Conservation (phyloP, 2,888 invertebrate genomes). For the Bruchidius siliquastri region DNA sequence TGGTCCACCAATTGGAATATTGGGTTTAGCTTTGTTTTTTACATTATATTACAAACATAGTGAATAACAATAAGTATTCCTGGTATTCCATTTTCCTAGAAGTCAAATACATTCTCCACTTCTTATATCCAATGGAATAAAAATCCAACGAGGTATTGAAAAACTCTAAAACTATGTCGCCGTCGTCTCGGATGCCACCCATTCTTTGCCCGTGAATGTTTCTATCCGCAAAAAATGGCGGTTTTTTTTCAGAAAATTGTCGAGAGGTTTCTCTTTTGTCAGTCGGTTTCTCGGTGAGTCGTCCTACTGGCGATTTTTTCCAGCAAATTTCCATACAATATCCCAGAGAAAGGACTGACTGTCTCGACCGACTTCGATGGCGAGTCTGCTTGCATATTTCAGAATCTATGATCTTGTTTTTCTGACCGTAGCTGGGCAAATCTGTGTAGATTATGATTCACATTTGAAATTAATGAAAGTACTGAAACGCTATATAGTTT, state of each 20-base stretch:
- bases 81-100: neutral
- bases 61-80: too few species aligned
- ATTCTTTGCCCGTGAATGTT: neutral
- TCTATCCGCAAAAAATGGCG: neutral
- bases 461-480: too few species aligned
- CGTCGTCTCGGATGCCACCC: neutral
- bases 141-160: neutral
- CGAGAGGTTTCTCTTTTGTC: neutral
- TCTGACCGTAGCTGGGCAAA: too few species aligned
- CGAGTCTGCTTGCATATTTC: neutral
- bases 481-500: too few species aligned
- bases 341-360: neutral
- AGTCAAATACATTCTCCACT: neutral
- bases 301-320: neutral
- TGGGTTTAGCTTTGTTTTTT: too few species aligned
- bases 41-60: too few species aligned
- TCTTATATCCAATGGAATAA: neutral
- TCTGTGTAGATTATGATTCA: too few species aligned
- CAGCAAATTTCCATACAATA: neutral
- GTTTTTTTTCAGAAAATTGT: neutral
- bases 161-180: neutral
- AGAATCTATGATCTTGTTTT: neutral
- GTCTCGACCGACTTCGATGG: neutral
- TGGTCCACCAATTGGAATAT: too few species aligned
- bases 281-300: neutral